A percentile compares a stretch with the other conserved stretches of the same genome.
These are phyloP conservation scores for Lamellibrachia luymesi DNA, from an alignment of 1,140 invertebrate species.

Conservation along the genomic window DNA sequence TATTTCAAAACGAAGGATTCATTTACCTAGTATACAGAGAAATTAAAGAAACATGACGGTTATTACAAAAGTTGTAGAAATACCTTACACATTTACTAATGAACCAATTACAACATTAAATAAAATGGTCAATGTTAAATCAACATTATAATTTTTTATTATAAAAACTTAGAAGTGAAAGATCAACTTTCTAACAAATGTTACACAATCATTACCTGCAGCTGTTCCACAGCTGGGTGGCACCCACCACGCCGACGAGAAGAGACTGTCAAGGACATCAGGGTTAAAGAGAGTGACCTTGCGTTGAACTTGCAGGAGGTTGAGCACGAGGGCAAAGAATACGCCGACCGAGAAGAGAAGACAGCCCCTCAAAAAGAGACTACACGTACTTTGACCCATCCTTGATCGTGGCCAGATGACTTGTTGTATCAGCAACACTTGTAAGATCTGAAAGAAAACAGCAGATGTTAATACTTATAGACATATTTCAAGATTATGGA, in stretches of 20 bases:
- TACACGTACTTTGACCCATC: slow-evolving; percentile 2
- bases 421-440: not conserved
- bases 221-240: slow-evolving; percentile 52
- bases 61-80: no score
- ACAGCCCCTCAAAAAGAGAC: slow-evolving; percentile 32
- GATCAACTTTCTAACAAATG: not conserved
- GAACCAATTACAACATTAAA: no score
- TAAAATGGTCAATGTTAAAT: not conserved
- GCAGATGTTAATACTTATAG: no score
- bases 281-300: slow-evolving; percentile 43
- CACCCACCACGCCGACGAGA: slow-evolving; percentile 56
- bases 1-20: no score
- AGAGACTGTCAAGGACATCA: slow-evolving; percentile 37
- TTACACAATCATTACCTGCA: slow-evolving; percentile 40
- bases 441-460: not conserved
- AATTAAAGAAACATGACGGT: no score
- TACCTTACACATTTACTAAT: no score
- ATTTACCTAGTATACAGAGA: no score
- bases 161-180: not conserved
- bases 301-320: slow-evolving; percentile 51
- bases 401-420: not conserved
- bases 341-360: slow-evolving; percentile 52
- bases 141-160: not conserved
- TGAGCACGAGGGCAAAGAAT: slow-evolving; percentile 54
- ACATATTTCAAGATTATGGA: no score